Conservation (phyloP, 30 jellyfish, hydroid and myxozoan species). For the Nemopilema nomurai region DNA sequence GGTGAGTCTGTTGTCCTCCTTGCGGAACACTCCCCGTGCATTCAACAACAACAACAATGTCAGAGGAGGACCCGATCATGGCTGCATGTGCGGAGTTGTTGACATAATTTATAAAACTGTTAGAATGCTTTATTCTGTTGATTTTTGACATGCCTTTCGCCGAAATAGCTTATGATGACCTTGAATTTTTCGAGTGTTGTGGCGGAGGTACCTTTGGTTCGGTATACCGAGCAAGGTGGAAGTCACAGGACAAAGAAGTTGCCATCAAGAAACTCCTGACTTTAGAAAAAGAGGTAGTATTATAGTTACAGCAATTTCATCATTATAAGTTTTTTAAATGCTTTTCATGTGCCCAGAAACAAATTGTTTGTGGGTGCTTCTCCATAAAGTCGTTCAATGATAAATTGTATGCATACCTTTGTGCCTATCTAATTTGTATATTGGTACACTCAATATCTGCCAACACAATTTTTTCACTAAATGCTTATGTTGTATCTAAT, state of each 20-base stretch:
- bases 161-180: constrained; percentile 70
- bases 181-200: constrained; percentile 71
- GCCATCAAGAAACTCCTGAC: constrained; percentile 68
- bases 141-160: constrained; percentile 60
- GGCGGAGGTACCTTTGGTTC: constrained; percentile 86
- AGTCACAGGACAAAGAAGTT: constrained; percentile 83
- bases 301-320: no score
- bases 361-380: no score
- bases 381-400: no score
- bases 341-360: no score
- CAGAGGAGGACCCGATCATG: neutral
- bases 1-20: no score
- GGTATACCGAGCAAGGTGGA: constrained; percentile 82
- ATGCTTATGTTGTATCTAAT: no score
- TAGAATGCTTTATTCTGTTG: no score
- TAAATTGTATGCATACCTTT: no score
- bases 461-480: no score
- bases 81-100: neutral
- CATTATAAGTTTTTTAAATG: no score
- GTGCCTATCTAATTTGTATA: no score
- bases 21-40: neutral
- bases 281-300: constrained; percentile 73
- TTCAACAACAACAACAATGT: neutral
- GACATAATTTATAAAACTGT: neutral
- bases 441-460: no score